Conservation (phyloP, 1,140 invertebrate species). For the Neodiprion virginianus region DNA sequence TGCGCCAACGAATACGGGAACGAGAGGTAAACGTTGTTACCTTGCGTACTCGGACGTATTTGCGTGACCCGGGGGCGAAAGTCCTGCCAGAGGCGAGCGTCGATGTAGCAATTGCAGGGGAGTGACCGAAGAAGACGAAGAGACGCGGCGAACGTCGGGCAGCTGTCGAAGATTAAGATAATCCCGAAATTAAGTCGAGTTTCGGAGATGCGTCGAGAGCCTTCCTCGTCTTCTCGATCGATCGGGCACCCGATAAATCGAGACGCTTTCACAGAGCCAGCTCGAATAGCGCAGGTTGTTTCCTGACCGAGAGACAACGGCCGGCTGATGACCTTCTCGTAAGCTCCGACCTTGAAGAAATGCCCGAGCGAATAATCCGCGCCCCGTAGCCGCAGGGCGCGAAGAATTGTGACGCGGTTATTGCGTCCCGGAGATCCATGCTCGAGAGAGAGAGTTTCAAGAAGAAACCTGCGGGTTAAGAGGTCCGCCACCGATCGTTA, state of each 20-base stretch:
- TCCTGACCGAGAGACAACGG: too few relatives aligned
- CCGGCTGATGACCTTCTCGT: too few relatives aligned
- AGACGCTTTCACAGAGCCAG: too few relatives aligned
- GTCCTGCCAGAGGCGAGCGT: background rate
- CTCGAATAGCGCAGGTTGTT: too few relatives aligned
- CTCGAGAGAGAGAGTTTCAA: background rate
- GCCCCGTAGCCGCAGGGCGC: too few relatives aligned
- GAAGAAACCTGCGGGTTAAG: background rate
- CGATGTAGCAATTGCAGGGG: slow-evolving; percentile 10
- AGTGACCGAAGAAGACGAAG: slow-evolving; percentile 18
- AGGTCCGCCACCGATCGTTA: background rate
- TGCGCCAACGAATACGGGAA: background rate
- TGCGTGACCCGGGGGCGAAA: slow-evolving; percentile 14
- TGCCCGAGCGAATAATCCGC: too few relatives aligned
- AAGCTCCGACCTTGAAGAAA: too few relatives aligned
- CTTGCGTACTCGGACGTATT: slow-evolving; percentile 3
- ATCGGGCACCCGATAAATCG: too few relatives aligned
- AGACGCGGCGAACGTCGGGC: slow-evolving; percentile 46
- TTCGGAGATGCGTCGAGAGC: slow-evolving; percentile 45
- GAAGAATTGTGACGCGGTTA: too few relatives aligned
- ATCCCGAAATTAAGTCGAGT: slow-evolving; percentile 58
- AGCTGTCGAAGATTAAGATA: slow-evolving; percentile 65
- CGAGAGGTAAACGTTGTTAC: background rate
- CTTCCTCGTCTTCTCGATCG: too few relatives aligned
- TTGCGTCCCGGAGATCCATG: too few relatives aligned